These are phyloP conservation scores for Laodelphax striatellus DNA, from an alignment of 1,140 invertebrate species.

Conservation along the genomic window DNA sequence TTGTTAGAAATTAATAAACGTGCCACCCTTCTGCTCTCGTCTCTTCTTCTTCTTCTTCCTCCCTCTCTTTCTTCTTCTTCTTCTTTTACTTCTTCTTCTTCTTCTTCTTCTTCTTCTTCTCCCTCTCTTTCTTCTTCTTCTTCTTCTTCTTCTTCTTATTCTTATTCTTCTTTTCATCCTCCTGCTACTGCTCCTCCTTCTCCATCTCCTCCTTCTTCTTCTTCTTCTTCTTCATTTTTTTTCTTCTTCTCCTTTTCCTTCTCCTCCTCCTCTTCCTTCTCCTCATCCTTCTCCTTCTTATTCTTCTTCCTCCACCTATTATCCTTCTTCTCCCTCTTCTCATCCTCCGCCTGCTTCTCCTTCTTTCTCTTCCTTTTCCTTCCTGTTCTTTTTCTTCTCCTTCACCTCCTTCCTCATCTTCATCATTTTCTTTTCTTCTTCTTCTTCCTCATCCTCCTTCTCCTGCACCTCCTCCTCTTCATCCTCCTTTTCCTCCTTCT, in stretches of 20 bases:
- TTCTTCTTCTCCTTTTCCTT: neutral
- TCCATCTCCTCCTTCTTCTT: neutral
- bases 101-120: neutral
- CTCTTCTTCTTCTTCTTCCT: neutral
- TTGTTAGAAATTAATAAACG: slow-evolving; percentile 2
- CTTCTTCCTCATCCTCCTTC: neutral
- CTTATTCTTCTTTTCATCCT: neutral
- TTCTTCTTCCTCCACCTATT: neutral
- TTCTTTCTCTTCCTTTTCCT: neutral
- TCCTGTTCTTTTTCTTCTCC: neutral
- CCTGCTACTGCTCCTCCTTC: too few relatives aligned
- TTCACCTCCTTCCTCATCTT: neutral
- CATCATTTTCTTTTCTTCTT: neutral
- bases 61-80: neutral
- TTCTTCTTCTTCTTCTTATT: neutral
- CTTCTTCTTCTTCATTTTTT: neutral
- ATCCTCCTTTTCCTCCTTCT: neutral
- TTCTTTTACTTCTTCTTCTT: too few relatives aligned
- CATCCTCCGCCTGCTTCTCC: too few relatives aligned
- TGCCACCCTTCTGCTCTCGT: neutral
- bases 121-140: neutral
- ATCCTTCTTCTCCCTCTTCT: neutral
- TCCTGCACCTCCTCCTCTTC: neutral
- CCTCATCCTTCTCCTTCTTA: neutral
- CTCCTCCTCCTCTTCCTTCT: neutral